Conservation (phyloP, 92 coral and sea anemone species). For the Meandrina meandrites region DNA sequence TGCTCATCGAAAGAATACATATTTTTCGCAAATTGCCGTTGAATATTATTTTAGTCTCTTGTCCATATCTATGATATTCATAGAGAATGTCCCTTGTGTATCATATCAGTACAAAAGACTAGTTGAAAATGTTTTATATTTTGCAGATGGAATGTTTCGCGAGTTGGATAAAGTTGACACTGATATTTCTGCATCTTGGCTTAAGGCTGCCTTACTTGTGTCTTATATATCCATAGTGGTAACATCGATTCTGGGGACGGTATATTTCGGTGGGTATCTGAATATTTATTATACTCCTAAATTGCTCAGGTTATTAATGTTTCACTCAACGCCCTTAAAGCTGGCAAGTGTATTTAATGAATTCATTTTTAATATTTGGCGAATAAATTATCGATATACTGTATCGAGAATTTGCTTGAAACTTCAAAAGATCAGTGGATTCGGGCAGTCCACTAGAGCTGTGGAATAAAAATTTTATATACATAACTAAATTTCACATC, state of each 20-base stretch:
- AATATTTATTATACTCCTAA: background rate
- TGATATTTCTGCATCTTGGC: conserved; percentile 55
- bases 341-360: background rate
- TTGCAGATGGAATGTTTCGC: conserved; percentile 63
- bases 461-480: background rate
- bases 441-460: background rate
- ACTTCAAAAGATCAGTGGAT: background rate
- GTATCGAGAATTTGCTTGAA: background rate
- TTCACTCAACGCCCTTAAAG: background rate
- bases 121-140: background rate
- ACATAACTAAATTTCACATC: too few species aligned
- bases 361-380: background rate
- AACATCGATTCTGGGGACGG: conserved; percentile 51
- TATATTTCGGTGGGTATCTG: conserved; percentile 54
- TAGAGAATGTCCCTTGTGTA: background rate
- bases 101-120: background rate
- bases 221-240: conserved; percentile 46
- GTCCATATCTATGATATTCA: background rate
- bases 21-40: background rate
- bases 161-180: conserved; percentile 66
- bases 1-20: background rate
- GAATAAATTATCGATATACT: background rate
- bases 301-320: background rate
- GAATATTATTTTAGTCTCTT: background rate
- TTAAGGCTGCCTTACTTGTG: conserved; percentile 45